phyloP scores from a whole-genome alignment of 2,888 invertebrate genomes.

The Nasonia oneida region DNA sequence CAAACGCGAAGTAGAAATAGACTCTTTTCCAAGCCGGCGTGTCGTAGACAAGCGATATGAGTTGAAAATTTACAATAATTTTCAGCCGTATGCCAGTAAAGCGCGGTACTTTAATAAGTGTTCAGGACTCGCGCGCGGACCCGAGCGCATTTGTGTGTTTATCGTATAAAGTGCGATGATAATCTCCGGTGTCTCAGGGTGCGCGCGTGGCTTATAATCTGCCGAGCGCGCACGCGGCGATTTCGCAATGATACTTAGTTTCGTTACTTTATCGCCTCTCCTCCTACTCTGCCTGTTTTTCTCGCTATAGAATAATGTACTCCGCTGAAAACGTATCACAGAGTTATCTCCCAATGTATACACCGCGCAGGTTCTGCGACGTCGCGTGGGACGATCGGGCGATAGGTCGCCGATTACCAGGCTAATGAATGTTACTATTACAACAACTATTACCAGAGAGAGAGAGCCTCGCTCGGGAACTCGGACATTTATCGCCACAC shows the following conservation, averaged over 20 bases:
- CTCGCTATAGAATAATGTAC: constrained; percentile 66
- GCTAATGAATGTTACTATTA: constrained; percentile 67
- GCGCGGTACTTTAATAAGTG: constrained; percentile 57
- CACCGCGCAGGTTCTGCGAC: constrained; percentile 42
- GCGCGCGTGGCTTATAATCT: constrained; percentile 59
- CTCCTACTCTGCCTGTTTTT: constrained; percentile 17
- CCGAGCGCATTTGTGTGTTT: constrained; percentile 48
- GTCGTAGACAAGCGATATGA: constrained; percentile 58
- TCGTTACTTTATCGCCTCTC: constrained; percentile 67
- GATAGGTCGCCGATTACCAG: constrained; percentile 67
- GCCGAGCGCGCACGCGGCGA: constrained; percentile 51
- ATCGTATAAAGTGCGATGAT: constrained; percentile 61
- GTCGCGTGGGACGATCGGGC: constrained; percentile 68
- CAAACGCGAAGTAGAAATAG: not conserved
- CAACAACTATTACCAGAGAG: constrained; percentile 48
- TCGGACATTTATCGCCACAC: constrained; percentile 67
- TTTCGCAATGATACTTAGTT: constrained; percentile 69
- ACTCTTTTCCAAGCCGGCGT: not conserved
- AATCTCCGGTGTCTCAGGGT: constrained; percentile 51
- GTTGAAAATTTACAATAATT: constrained; percentile 59
- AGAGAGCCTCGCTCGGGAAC: constrained; percentile 23
- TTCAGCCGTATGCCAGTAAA: constrained; percentile 33
- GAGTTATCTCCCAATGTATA: constrained; percentile 56
- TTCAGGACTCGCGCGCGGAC: not conserved
- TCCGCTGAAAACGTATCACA: constrained; percentile 66